These are phyloP conservation scores for Rhegmatorhina hoffmannsi DNA, from an alignment of 2,113 vertebrate species.

Conservation along the genomic window DNA sequence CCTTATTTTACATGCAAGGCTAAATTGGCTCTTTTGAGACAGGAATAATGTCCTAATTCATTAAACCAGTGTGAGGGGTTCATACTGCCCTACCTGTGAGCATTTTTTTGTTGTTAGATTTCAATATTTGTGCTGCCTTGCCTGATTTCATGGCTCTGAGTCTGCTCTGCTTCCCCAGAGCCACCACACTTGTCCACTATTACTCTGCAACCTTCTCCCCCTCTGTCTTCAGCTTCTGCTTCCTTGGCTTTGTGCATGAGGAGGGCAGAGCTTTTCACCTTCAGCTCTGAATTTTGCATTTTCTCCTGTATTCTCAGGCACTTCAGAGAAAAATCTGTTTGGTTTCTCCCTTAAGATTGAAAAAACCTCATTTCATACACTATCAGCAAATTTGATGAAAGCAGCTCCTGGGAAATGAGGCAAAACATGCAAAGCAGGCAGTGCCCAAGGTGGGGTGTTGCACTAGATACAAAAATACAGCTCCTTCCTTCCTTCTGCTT, in stretches of 20 bases:
- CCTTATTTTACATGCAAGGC: background rate
- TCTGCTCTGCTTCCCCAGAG: background rate
- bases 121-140: background rate
- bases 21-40: background rate
- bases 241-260: background rate
- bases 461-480: background rate
- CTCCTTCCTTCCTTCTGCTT: background rate
- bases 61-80: background rate
- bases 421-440: background rate
- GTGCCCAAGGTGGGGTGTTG: background rate
- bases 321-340: background rate
- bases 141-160: background rate
- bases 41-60: background rate
- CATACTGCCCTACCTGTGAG: no score
- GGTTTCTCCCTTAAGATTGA: background rate
- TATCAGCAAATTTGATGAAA: background rate
- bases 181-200: background rate
- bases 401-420: background rate
- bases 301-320: background rate
- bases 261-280: background rate
- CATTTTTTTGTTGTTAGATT: background rate
- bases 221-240: background rate
- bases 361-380: background rate
- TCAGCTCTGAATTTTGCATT: background rate
- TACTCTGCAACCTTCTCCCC: accelerated